Percentiles rank a stretch among this genome's conserved stretches.
Conservation (phyloP, 2,113 vertebrate genomes). For the Oplegnathus fasciatus region DNA sequence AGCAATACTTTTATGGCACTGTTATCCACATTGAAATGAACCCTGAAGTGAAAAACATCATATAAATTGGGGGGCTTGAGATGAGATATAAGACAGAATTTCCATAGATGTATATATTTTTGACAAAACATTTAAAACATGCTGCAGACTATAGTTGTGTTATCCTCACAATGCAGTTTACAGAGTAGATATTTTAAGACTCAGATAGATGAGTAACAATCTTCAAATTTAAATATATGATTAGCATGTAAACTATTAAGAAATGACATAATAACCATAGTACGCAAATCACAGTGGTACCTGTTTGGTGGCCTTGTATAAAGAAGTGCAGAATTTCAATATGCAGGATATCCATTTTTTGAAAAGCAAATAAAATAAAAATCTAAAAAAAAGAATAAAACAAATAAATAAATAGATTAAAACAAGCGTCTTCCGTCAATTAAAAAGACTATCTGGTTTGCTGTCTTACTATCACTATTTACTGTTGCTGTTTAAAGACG, state of each 20-base stretch:
- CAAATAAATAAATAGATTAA: neutral
- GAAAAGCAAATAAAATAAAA: neutral
- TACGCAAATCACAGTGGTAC: neutral
- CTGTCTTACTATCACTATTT: neutral
- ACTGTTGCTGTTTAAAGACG: neutral
- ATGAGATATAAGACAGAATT: neutral
- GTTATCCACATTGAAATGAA: conserved; percentile 19
- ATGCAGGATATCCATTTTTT: neutral
- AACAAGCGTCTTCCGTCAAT: neutral
- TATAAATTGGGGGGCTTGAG: neutral
- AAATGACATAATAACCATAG: neutral
- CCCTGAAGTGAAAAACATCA: conserved; percentile 13
- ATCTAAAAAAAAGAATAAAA: neutral
- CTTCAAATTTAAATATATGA: neutral
- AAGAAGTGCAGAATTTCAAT: neutral
- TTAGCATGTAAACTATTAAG: neutral
- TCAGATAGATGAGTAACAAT: no score
- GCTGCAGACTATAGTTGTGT: neutral
- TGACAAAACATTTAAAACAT: neutral
- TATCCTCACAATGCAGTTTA: neutral
- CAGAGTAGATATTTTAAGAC: neutral
- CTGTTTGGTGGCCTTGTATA: neutral
- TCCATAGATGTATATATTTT: neutral
- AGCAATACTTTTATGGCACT: conserved; percentile 33
- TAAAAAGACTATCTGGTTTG: neutral